Evolutionary conservation across 1,140 invertebrate genomes (phyloP), one percentile per base, ranked within the genome.

Genomic region (Ditylenchus dipsaci): DNA sequence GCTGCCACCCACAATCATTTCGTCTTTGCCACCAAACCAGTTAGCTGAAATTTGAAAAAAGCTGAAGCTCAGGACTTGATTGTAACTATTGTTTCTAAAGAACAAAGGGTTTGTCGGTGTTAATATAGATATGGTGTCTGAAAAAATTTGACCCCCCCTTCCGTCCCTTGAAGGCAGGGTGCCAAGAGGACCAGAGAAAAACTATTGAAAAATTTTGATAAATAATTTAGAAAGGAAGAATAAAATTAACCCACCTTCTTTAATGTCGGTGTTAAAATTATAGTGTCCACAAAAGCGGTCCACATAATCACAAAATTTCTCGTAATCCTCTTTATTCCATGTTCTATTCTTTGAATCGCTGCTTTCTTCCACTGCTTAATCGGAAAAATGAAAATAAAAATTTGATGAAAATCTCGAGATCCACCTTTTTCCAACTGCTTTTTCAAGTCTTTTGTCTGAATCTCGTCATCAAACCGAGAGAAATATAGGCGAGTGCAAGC

Each of bases 251-350:
- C 33, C 3, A 38, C 33, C 33, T 38, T 38, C 58, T 65, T 71
- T 73, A 9, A 73, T 73, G 21, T 73, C 71, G 8, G 71, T 73
- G 47, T 72, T 73, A 21, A 66, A 56, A 43, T 73, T 73, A 13
- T 63, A 43, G 23, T 64, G 59, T 19, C 71, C 71, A 15, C 33
- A 47, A 53, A 60, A 72, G 42, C 71, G 43, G 1, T 65, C 43
- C 19, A 49, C 9, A 42, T 64, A 72, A 49, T 73, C 70, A 8
- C 71, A 56, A 29, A 56, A 26, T 1, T 45, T 23, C 13, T 43
- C n/a, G 23, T 21, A 59, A 43, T 63, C 47, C n/a, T 42, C 47
- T 11, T 38, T 42, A 26, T 43, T 47, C 71, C 71, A 73, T 23
- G 56, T 15, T n/a, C 33, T 26, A 56, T 69, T 42, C 1, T 53